Evolutionary conservation across 2,797 vertebrate species (phyloP).

Genomic region (Rhincodon typus): DNA sequence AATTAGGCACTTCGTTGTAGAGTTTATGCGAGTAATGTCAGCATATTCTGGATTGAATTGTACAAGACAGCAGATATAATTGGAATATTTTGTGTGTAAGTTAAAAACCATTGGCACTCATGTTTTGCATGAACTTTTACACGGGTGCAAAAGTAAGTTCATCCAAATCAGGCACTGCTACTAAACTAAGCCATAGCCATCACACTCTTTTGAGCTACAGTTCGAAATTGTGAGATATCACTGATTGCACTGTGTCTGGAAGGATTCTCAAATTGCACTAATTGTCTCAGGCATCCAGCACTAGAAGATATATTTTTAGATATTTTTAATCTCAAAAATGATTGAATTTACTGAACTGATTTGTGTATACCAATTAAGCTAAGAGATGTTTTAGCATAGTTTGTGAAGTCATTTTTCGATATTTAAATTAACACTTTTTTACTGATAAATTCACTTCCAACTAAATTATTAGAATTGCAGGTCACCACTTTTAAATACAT

Average conservation of each 20-base stretch:
- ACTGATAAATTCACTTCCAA: background rate
- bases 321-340: background rate
- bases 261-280: background rate
- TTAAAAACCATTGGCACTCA: background rate
- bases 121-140: background rate
- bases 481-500: background rate
- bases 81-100: background rate
- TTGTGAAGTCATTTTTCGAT: background rate
- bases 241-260: background rate
- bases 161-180: background rate
- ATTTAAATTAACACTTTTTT: background rate
- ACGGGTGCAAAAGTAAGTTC: background rate
- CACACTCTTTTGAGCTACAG: background rate
- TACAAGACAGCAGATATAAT: background rate
- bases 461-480: background rate
- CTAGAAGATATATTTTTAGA: background rate
- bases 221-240: background rate
- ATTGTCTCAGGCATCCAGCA: background rate
- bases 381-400: background rate
- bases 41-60: background rate
- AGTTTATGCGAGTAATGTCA: background rate
- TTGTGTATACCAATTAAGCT: background rate
- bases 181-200: no score
- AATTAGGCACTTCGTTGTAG: background rate
- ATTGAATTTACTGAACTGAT: background rate